Base-by-base conservation (phyloP, 2,113 vertebrate species). In the Dolichallabes microphthalmus region DNA sequence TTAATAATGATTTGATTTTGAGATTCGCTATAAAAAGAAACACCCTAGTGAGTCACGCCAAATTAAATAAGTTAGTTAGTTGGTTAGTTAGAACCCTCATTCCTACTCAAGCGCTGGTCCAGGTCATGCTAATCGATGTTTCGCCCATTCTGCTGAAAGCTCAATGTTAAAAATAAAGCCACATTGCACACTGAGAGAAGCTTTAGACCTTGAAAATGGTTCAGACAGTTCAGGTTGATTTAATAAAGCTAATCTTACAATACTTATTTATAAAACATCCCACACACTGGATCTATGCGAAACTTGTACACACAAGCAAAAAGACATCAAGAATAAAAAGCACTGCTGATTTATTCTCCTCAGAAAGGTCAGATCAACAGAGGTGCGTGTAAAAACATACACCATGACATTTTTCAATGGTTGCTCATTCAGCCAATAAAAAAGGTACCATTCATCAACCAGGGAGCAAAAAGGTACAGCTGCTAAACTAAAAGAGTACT, bases 41-140 rank as follows among this genome's bases (percentile, higher is more conserved):
- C 71, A 14, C 5, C 32, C 39, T 39, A 74, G 2, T 14, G 22
- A 50, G 19, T 74, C 39, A 74, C 39, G 6, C 11, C 25, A 12
- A 50, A 14, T 45, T 5, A 45, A 45, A 45, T 45, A 7, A 8
- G 1, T 45, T 8, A 45, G 45, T 45, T 45, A 45, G 1, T 45
- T 8, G 45, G 45, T 45, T 45, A 45, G 45, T 45, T 45, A 45
- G 45, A 45, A 45, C 45, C 6, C n/a, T 52, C 2, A 11, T 58
- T 79, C 68, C 78, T 14, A 3, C 20, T 63, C 45, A 1, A 27
- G 35, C n/a, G 30, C 45, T 30, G 50, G 76, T n/a, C 11, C 8
- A 20, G 60, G 66, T 32, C n/a, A 27, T 32, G 69, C 35, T 75
- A 27, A 80, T 80, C 80, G 55, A 71, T 78, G 78, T 66, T 52